Percentiles rank a stretch among this genome's conserved stretches.
phyloP scores from a whole-genome alignment of 2,113 vertebrate species.

The Blennius ocellaris region DNA sequence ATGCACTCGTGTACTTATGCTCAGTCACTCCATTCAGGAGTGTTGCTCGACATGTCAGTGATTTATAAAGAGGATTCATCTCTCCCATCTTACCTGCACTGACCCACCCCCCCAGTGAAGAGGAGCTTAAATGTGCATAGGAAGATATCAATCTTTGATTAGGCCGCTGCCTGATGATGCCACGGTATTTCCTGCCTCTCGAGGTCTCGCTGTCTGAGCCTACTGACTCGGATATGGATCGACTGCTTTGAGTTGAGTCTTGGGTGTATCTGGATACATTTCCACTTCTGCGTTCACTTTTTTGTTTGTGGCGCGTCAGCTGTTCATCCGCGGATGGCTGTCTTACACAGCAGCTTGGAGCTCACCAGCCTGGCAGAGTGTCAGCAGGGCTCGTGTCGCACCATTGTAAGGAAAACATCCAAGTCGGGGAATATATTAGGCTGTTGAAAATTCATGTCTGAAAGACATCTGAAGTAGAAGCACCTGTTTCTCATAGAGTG shows the following conservation, averaged over 20 bases:
- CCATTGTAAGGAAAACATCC: slow-evolving; percentile 39
- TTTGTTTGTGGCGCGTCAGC: slow-evolving; percentile 62
- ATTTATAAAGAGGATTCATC: slow-evolving; percentile 46
- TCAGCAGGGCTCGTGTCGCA: slow-evolving; percentile 36
- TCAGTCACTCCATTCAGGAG: slow-evolving; percentile 35
- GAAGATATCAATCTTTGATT: slow-evolving; percentile 46
- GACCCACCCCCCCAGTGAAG: background rate
- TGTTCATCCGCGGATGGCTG: slow-evolving; percentile 42
- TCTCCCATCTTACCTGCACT: too few relatives aligned
- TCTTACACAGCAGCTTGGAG: slow-evolving; percentile 52
- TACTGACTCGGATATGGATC: slow-evolving; percentile 43
- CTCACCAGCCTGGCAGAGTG: slow-evolving; percentile 39
- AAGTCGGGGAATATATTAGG: slow-evolving; percentile 23
- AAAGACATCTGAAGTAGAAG: slow-evolving; percentile 13
- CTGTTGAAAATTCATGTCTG: slow-evolving; percentile 8
- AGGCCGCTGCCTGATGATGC: slow-evolving; percentile 24
- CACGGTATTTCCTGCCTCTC: slow-evolving; percentile 3
- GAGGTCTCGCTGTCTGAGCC: slow-evolving; percentile 5
- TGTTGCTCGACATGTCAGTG: slow-evolving; percentile 39
- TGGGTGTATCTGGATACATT: slow-evolving; percentile 50
- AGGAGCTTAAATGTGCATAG: slow-evolving; percentile 9
- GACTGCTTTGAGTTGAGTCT: slow-evolving; percentile 42
- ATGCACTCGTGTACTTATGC: slow-evolving; percentile 26
- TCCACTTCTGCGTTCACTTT: slow-evolving; percentile 54
- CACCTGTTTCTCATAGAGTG: background rate